Evolutionary conservation across 2,888 invertebrate genomes (phyloP).

Genomic region (Mythimna lalbum): DNA sequence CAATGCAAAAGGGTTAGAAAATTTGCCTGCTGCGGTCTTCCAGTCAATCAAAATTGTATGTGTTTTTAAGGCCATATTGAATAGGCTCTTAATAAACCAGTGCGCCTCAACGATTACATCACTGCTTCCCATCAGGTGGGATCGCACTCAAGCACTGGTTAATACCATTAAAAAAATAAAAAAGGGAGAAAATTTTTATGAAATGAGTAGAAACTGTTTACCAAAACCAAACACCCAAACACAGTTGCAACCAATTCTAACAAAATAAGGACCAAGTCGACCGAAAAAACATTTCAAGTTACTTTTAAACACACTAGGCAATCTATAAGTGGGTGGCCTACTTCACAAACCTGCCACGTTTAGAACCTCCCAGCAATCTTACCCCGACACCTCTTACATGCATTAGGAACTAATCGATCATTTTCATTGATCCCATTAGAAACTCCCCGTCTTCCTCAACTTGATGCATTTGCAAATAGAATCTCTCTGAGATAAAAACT

Average conservation of each 20-base stretch:
- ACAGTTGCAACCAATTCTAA: neutral
- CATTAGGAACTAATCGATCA: slow-evolving; percentile 17
- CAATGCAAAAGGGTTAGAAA: neutral
- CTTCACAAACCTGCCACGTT: neutral
- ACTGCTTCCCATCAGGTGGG: too few species aligned
- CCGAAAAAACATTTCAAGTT: neutral
- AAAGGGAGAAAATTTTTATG: neutral
- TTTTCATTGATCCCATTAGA: slow-evolving; percentile 36
- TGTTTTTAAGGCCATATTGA: too few species aligned
- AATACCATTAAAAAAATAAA: too few species aligned
- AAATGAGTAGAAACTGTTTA: too few species aligned
- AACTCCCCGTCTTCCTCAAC: slow-evolving; percentile 18
- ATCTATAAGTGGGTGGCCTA: neutral
- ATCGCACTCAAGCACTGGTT: too few species aligned
- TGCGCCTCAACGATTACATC: too few species aligned
- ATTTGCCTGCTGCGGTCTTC: too few species aligned
- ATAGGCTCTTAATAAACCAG: too few species aligned
- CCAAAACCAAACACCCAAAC: neutral
- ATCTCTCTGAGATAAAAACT: slow-evolving; percentile 41
- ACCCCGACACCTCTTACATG: slow-evolving; percentile 1
- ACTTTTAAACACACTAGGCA: neutral
- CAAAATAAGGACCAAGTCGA: too few species aligned
- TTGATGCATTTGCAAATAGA: slow-evolving; percentile 31
- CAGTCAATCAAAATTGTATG: too few species aligned
- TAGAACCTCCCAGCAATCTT: neutral